Percentiles rank a stretch among this genome's conserved stretches.
Conservation (phyloP, 2,797 vertebrate genomes). For the Petrocephalus schoutedeni region DNA sequence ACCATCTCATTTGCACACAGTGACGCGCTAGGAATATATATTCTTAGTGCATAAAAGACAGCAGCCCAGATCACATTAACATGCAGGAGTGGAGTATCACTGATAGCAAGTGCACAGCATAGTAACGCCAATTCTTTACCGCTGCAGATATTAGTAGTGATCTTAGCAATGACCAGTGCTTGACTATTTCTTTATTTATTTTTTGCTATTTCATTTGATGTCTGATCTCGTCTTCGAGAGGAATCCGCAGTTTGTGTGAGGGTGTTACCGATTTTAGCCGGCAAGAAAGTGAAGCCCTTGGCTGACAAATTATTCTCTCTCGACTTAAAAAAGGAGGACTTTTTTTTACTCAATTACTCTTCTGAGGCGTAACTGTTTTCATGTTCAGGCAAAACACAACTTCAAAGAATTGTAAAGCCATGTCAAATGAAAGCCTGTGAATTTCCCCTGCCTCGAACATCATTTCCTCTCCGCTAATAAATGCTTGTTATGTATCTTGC, state of each 20-base stretch:
- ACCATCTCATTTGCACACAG: background rate
- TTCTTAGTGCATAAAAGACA: background rate
- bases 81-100: background rate
- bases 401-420: conserved; percentile 10
- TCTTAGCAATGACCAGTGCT: background rate
- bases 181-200: background rate
- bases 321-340: background rate
- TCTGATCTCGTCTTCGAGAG: background rate
- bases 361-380: background rate
- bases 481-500: background rate
- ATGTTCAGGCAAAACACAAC: background rate
- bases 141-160: background rate
- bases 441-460: background rate
- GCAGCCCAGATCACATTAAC: background rate
- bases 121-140: background rate
- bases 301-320: background rate
- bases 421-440: background rate
- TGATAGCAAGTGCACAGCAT: background rate
- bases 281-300: background rate
- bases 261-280: background rate
- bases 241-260: background rate
- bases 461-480: background rate
- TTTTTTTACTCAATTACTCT: background rate
- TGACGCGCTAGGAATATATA: background rate
- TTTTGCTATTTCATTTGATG: background rate